Percentiles rank a stretch among this genome's conserved stretches.
phyloP scores from a whole-genome alignment of 2,888 invertebrate genomes.

The Boloria euphrosyne region DNA sequence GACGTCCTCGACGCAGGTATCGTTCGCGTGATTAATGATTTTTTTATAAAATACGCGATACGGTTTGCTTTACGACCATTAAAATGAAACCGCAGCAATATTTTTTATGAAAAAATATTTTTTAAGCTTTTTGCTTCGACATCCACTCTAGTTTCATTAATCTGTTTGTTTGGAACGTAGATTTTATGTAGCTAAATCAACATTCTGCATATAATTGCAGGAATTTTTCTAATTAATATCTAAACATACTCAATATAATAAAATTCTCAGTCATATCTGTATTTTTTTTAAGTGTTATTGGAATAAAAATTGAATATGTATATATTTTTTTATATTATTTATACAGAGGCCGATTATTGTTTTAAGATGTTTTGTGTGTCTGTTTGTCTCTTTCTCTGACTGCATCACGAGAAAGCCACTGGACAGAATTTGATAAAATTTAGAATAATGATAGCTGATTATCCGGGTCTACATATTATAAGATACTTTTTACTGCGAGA shows the following conservation, averaged over 20 bases:
- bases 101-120: constrained; percentile 12
- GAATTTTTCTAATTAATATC: background rate
- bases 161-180: constrained; percentile 6
- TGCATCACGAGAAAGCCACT: no score
- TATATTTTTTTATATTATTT: no score
- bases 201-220: background rate
- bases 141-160: constrained; percentile 7
- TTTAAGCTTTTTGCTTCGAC: constrained; percentile 14
- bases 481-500: no score
- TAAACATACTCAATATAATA: background rate
- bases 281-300: no score
- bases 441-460: no score
- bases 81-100: constrained; percentile 13
- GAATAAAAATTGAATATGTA: no score
- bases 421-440: no score
- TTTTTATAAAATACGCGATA: constrained; percentile 25
- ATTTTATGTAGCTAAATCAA: constrained; percentile 10
- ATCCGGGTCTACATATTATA: no score
- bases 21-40: constrained; percentile 33
- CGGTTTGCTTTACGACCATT: constrained; percentile 11
- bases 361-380: no score
- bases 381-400: no score
- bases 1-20: constrained; percentile 66
- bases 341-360: no score
- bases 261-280: background rate